phyloP scores from a whole-genome alignment of 2,113 vertebrate genomes.

The Diglossa brunneiventris region DNA sequence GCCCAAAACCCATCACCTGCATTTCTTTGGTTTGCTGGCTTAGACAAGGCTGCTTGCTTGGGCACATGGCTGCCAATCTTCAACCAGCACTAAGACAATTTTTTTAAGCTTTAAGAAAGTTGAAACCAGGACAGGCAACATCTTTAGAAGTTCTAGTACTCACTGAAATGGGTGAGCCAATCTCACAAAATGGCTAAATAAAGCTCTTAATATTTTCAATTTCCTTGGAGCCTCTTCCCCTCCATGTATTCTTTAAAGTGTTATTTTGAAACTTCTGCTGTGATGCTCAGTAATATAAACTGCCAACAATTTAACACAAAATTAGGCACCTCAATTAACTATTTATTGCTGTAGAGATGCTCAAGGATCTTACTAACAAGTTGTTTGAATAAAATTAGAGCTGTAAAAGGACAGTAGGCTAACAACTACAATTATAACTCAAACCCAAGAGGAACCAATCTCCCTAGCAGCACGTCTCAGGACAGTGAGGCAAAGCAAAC shows the following conservation, averaged over 20 bases:
- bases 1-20: rapidly evolving
- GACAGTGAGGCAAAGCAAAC: not conserved
- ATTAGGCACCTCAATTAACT: not conserved
- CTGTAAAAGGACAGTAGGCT: not conserved
- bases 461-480: not conserved
- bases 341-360: not conserved
- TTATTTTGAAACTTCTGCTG: not conserved
- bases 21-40: not conserved
- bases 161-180: not conserved
- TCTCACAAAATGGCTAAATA: not conserved
- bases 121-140: not conserved
- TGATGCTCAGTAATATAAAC: not conserved
- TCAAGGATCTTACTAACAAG: not conserved
- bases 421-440: not conserved
- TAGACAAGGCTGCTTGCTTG: not conserved
- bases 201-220: not conserved
- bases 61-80: not conserved
- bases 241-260: not conserved
- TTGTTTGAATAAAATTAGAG: slow-evolving; percentile 13
- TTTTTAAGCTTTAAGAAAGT: not conserved
- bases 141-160: not conserved
- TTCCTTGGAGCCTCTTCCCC: not conserved
- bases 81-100: not conserved
- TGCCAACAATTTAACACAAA: not conserved
- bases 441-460: not conserved